A percentile compares a stretch with the other conserved stretches of the same genome.
These are phyloP conservation scores for Epinephelus lanceolatus DNA, from an alignment of 2,113 vertebrate species.

Conservation along the genomic window DNA sequence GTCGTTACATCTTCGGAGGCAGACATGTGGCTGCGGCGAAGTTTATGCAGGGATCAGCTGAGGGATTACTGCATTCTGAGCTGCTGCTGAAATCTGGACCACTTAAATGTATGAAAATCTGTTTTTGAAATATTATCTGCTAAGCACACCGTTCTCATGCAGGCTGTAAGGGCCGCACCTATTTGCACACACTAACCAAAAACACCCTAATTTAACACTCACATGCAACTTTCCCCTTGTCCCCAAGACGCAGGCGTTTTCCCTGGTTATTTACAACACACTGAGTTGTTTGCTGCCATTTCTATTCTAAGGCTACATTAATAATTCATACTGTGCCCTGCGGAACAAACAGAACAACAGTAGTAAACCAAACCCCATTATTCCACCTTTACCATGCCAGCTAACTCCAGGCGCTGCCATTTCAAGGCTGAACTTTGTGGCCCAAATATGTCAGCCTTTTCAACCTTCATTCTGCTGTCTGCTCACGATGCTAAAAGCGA, in stretches of 20 bases:
- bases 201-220: slow-evolving; percentile 37
- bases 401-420: slow-evolving; percentile 58
- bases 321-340: slow-evolving; percentile 69
- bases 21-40: slow-evolving; percentile 37
- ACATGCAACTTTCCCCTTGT: slow-evolving; percentile 55
- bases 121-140: slow-evolving; percentile 66
- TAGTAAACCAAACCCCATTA: slow-evolving; percentile 51
- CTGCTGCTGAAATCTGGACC: slow-evolving; percentile 32
- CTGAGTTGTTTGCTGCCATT: slow-evolving; percentile 53
- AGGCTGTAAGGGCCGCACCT: slow-evolving; percentile 31
- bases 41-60: slow-evolving; percentile 37
- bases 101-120: slow-evolving; percentile 45
- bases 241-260: slow-evolving; percentile 23
- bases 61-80: slow-evolving; percentile 50
- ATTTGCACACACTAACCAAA: slow-evolving; percentile 57
- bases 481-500: slow-evolving; percentile 36
- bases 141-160: slow-evolving; percentile 18
- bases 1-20: slow-evolving; percentile 33
- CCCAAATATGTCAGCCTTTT: slow-evolving; percentile 72
- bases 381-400: slow-evolving; percentile 53
- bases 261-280: slow-evolving; percentile 50
- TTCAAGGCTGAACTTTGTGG: slow-evolving; percentile 61
- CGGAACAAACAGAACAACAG: slow-evolving; percentile 46
- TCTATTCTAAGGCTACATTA: slow-evolving; percentile 72
- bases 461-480: slow-evolving; percentile 48